Base-by-base conservation (phyloP, 2,888 invertebrate species). In the Selenia dentaria region DNA sequence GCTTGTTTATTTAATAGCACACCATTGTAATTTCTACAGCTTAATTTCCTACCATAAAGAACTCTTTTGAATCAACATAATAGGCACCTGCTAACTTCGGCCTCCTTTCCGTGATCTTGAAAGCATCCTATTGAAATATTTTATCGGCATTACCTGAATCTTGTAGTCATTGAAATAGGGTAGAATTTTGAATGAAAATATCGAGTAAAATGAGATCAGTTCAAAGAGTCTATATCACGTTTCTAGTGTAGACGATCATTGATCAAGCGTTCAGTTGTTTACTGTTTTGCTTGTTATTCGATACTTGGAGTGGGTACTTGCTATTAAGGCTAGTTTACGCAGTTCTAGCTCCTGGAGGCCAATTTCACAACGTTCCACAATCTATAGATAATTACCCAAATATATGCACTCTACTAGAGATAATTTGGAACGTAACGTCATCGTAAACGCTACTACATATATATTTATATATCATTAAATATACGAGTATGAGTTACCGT, bases 91-190 rank as follows among this genome's bases (percentile, higher is more conserved):
- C 44, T 31, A 48, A 31, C 47, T 45, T 50, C 52, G 53, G 36
- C 57, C 54, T 58, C 55, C 50, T 54, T 51, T 36, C 39, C 32
- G 42, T 43, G 48, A 50, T 52, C 48, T 53, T 51, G 48, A 51
- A 38, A 38, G 38, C 29, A n/a, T 42, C 35, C 27, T 24, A 38
- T 36, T 16, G 25, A 28, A 22, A 39, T 6, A 28, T 13, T 11
- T 29, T 8, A 10, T 31, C 8, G 2, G 22, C 6, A 25, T 14
- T 11, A 41, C 6, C 6, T 12, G 12, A 27, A 12, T 41, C 35
- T 37, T 49, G 18, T 14, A 0, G 2, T 0, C 1, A 18, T 10
- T 10, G 26, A 8, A 18, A 43, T 51, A 57, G 32, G 40, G 54
- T 25, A 10, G 10, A 44, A 2, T 39, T 54, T 44, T n/a, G 25